Evolutionary conservation across 2,888 invertebrate species (phyloP), one percentile per base, ranked within the genome.

Genomic region (Sesia apiformis): DNA sequence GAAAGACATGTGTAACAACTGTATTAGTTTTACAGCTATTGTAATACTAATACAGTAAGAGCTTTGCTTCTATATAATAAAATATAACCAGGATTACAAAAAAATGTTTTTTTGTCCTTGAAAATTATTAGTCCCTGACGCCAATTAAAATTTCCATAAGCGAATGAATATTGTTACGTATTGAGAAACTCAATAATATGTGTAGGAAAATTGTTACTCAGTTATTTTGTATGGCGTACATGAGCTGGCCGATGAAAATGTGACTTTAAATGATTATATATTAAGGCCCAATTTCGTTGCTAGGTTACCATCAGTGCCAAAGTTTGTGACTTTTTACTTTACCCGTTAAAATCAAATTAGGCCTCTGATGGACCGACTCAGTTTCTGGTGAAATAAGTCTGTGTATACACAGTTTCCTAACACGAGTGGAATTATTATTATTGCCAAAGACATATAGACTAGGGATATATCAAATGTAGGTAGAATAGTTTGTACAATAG

Each of bases 221-320:
- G 23, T 23, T 23, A 23, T 23, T 23, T 23, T 23, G 23, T 23
- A 23, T 23, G 23, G 23, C 23, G 23, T 23, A 23, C 23, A 23
- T 23, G 2, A 2, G 23, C 42, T 42, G 7, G 42, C 42, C 42
- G 3, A 42, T 42, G 42, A 6, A 42, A 42, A 6, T 42, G 42
- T 42, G 42, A 42, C 7, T 42, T 6, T 42, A 7, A 42, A 42
- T 42, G 42, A 42, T 7, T 50, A 50, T 49, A 4, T 38, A 50
- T 50, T 6, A 58, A 60, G 74, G 75, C 74, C 74, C 76, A 74
- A 73, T 71, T 63, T 65, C 59, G 62, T 69, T 60, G 57, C 60
- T 67, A 71, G 61, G 76, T 81, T 80, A 80, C 78, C 76, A 70
- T 63, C 68, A 63, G 78, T 78, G 78, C 82, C 82, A 81, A 83